Base-by-base conservation (phyloP, 2,888 invertebrate species). In the Eustalomyia histrio region DNA sequence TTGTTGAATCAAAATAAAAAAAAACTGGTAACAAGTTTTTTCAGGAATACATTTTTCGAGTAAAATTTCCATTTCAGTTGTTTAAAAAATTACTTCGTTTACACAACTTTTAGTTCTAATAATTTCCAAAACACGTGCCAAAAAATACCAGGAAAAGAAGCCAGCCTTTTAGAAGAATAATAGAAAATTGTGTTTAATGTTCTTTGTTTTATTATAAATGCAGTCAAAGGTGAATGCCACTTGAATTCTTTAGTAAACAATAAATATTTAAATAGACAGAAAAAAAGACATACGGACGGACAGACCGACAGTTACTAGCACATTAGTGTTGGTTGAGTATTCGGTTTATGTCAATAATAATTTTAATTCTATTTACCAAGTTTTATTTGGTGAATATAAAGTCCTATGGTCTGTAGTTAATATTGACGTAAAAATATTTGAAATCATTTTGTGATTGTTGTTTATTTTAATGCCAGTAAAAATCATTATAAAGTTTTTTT, bases 151-250 rank as follows among this genome's bases (percentile, higher is more conserved):
- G 39, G 12, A 39, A 39, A 47, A 47, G n/a, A 47, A 47, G 43
- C n/a, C n/a, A 47, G 1, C n/a, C n/a, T 10, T 47, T 47, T n/a
- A 47, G 5, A 47, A 47, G n/a, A 29, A 29, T 1, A 39, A 4
- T 12, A 47, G 43, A n/a, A n/a, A 47, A 47, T 47, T n/a, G n/a
- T 67, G 43, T 71, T 60, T 17, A 71, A 71, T 52, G 52, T 71
- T 71, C 35, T 71, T 61, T 63, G 63, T 57, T 64, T 65, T 35
- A 55, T 55, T 43, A 67, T 10, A 58, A 65, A 43, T 67, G 61
- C 76, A 68, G 47, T 55, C 64, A 74, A 72, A 80, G 80, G 68
- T 80, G 76, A 80, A 80, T 80, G 76, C 55, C 80, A 73, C 47
- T 58, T 69, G 53, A 50, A 35, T 50, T 79, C 52, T 16, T 43